Conservation (phyloP, 2,113 vertebrate genomes). For the Peromyscus maniculatus region DNA sequence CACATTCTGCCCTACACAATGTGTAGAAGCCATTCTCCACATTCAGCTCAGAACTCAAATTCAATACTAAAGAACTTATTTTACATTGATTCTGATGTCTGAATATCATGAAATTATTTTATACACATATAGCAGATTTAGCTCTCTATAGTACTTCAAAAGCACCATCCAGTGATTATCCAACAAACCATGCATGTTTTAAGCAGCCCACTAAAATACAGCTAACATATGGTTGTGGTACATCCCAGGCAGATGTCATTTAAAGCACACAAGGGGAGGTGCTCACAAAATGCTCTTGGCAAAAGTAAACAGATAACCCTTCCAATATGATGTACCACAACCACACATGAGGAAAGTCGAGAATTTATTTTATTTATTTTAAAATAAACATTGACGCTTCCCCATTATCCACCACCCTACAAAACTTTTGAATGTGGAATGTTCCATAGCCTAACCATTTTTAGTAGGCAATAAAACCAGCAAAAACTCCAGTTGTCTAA, state of each 20-base stretch:
- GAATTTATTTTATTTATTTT: conserved; percentile 79
- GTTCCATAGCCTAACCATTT: conserved; percentile 78
- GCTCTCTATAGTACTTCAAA: conserved; percentile 34
- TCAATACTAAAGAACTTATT: conserved; percentile 62
- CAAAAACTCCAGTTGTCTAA: conserved; percentile 76
- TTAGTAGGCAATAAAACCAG: conserved; percentile 75
- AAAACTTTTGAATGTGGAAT: conserved; percentile 81
- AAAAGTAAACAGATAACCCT: conserved; percentile 68
- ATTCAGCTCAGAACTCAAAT: conserved; percentile 31
- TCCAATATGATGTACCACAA: conserved; percentile 81
- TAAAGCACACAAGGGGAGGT: conserved; percentile 79
- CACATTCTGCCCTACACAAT: conserved; percentile 61
- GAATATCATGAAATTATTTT: conserved; percentile 59
- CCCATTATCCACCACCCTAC: conserved; percentile 77
- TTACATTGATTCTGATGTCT: conserved; percentile 59
- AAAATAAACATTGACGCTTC: conserved; percentile 76
- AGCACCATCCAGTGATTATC: conserved; percentile 47
- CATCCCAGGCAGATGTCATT: conserved; percentile 79
- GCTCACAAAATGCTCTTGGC: conserved; percentile 67
- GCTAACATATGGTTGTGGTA: conserved; percentile 84
- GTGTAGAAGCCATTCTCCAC: conserved; percentile 16
- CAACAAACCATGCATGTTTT: conserved; percentile 36
- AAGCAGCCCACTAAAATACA: conserved; percentile 49
- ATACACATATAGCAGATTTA: conserved; percentile 67
- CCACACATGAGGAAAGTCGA: conserved; percentile 81